Evolutionary conservation across 2,797 vertebrate genomes (phyloP).

Genomic region (Siniperca undulata): DNA sequence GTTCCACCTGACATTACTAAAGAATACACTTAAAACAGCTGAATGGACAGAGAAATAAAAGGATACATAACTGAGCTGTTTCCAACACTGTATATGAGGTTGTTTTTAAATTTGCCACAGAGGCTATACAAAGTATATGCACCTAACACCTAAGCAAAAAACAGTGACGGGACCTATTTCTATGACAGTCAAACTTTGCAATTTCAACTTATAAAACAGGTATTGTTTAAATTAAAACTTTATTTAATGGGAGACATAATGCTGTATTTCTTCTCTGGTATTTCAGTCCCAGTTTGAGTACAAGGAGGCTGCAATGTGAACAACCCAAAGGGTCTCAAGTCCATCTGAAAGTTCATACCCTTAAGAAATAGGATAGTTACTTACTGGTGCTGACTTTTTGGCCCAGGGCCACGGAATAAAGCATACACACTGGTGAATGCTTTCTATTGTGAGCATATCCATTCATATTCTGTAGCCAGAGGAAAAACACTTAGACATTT

Average conservation of each 20-base stretch:
- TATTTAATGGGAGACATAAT: too few species aligned
- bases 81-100: not conserved
- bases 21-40: not conserved
- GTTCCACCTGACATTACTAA: not conserved
- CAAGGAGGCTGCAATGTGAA: slow-evolving; percentile 13
- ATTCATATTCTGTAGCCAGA: slow-evolving; percentile 25
- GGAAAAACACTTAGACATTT: not conserved
- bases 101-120: not conserved
- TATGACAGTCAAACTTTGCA: not conserved
- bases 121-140: not conserved
- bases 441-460: slow-evolving; percentile 18
- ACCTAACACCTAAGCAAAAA: not conserved
- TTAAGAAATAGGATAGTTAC: slow-evolving; percentile 41
- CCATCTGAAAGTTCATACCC: slow-evolving; percentile 20
- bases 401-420: slow-evolving; percentile 38
- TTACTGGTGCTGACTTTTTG: slow-evolving; percentile 36
- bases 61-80: not conserved
- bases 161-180: not conserved
- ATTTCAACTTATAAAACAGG: not conserved
- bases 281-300: not conserved
- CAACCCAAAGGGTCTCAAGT: slow-evolving; percentile 5
- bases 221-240: not conserved
- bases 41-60: not conserved
- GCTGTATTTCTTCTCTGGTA: not conserved
- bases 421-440: slow-evolving; percentile 18